These are phyloP conservation scores for Synergus japonicus DNA, from an alignment of 2,888 invertebrate species.

Conservation along the genomic window DNA sequence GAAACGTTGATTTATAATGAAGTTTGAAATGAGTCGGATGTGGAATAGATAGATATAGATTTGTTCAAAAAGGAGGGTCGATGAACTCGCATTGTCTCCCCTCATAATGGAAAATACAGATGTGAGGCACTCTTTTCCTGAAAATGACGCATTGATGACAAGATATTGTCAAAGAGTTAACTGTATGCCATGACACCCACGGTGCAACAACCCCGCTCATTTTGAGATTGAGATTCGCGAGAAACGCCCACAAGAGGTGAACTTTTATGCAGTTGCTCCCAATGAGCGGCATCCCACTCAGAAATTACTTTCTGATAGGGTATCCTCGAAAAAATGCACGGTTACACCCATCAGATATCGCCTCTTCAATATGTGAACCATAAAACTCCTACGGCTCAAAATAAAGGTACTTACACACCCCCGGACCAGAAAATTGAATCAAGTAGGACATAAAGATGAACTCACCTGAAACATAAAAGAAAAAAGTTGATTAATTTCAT, in stretches of 20 bases:
- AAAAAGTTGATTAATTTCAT: neutral
- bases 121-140: conserved; percentile 12
- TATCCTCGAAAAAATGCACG: neutral
- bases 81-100: neutral
- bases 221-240: conserved; percentile 31
- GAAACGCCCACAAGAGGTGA: conserved; percentile 24
- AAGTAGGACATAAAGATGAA: neutral
- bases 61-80: neutral
- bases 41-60: neutral
- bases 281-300: conserved; percentile 16
- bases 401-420: neutral
- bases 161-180: conserved; percentile 57
- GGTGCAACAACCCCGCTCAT: conserved; percentile 34
- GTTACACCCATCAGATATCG: neutral
- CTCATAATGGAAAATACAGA: neutral
- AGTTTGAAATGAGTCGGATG: neutral
- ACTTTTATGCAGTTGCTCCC: conserved; percentile 23
- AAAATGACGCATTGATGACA: conserved; percentile 53
- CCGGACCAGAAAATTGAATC: neutral
- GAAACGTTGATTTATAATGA: neutral
- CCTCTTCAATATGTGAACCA: neutral
- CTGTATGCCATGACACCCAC: conserved; percentile 58
- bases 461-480: conserved; percentile 36
- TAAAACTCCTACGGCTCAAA: neutral
- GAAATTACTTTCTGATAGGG: neutral